Conservation (phyloP, 2,888 invertebrate genomes). For the Mesorhabditis sp. region DNA sequence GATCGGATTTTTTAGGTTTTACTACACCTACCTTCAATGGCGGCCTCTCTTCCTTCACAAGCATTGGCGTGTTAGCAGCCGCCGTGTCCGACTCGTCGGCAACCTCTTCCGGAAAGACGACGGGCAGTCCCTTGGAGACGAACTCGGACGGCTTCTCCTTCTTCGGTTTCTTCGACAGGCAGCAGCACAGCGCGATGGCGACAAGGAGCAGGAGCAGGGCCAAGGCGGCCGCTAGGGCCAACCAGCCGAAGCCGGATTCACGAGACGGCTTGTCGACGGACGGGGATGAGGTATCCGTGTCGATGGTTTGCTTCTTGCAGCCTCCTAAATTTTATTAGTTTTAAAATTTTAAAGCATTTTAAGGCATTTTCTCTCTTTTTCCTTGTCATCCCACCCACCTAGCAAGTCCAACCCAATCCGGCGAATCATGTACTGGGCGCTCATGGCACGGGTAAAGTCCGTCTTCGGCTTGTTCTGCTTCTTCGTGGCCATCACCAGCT, state of each 20-base stretch:
- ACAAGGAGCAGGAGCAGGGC: not conserved
- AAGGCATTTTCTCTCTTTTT: not conserved
- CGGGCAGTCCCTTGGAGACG: slow-evolving; percentile 71
- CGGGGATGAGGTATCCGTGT: slow-evolving; percentile 16
- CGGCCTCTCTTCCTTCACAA: slow-evolving; percentile 89
- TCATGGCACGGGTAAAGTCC: slow-evolving; percentile 42
- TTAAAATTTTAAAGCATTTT: not conserved
- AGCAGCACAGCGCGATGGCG: slow-evolving; percentile 4
- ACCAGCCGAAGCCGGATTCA: slow-evolving; percentile 4
- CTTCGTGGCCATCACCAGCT: slow-evolving; percentile 31
- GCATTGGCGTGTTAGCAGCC: slow-evolving; percentile 80
- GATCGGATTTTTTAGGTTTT: slow-evolving; percentile 13
- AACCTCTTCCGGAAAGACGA: slow-evolving; percentile 87
- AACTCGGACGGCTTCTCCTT: slow-evolving; percentile 39
- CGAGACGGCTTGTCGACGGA: slow-evolving; percentile 12
- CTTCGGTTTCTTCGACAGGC: slow-evolving; percentile 26
- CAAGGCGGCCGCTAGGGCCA: not conserved
- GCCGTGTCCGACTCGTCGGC: slow-evolving; percentile 69
- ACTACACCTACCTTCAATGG: slow-evolving; percentile 66
- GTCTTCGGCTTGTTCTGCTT: slow-evolving; percentile 32
- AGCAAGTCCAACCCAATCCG: slow-evolving; percentile 24
- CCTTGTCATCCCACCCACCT: slow-evolving; percentile 9
- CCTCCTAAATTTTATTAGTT: too few relatives aligned
- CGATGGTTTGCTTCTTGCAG: slow-evolving; percentile 12
- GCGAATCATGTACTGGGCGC: slow-evolving; percentile 41